Percentiles rank a stretch among this genome's conserved stretches.
phyloP scores from a whole-genome alignment of 1,140 invertebrate species.

The Apis florea region DNA sequence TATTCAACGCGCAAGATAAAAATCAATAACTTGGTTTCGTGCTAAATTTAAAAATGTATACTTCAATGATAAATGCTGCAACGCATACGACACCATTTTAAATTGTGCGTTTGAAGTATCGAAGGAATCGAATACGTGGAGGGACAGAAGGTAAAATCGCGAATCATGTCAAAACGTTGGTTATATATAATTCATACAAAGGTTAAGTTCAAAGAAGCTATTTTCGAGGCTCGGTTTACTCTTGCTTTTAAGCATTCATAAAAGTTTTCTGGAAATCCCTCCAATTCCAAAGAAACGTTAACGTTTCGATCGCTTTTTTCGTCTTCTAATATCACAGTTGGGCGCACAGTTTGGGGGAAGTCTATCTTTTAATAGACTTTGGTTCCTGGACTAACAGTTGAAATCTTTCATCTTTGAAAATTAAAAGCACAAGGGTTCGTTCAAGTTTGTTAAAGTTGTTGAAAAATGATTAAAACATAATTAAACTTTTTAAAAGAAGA shows the following conservation, averaged over 20 bases:
- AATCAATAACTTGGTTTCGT: neutral
- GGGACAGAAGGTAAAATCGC: neutral
- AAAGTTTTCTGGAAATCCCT: slow-evolving; percentile 1
- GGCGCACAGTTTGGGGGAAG: neutral
- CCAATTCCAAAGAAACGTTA: neutral
- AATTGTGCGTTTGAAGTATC: neutral
- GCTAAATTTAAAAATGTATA: neutral
- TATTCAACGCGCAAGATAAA: neutral
- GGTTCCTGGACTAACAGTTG: neutral
- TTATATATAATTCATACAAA: slow-evolving; percentile 27
- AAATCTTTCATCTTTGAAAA: neutral
- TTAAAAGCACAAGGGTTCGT: too few species aligned
- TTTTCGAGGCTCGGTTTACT: slow-evolving; percentile 1
- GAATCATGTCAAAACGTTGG: slow-evolving; percentile 16
- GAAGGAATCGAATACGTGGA: neutral
- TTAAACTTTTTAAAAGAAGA: too few species aligned
- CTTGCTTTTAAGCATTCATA: slow-evolving; percentile 2
- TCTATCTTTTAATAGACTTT: too few species aligned
- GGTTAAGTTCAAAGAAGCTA: slow-evolving; percentile 29
- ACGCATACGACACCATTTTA: neutral
- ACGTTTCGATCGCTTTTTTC: neutral
- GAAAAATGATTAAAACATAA: too few species aligned
- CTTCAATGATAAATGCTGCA: neutral
- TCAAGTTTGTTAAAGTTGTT: too few species aligned
- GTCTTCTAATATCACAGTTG: too few species aligned